These are phyloP conservation scores for Hyperoplus lanceolatus DNA, from an alignment of 2,797 vertebrate genomes.

Conservation along the genomic window DNA sequence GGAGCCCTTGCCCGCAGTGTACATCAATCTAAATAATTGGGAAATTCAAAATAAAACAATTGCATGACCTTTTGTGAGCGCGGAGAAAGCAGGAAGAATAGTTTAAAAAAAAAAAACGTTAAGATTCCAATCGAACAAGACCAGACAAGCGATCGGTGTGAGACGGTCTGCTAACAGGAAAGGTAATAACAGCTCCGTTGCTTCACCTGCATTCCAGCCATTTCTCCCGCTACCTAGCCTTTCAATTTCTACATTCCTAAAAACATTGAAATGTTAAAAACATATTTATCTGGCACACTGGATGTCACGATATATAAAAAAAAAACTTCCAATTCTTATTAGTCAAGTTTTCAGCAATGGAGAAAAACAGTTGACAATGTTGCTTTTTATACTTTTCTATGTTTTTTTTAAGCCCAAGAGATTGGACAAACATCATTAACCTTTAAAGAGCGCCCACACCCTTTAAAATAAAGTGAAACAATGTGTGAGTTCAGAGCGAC, in stretches of 20 bases:
- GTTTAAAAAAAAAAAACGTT: conserved; percentile 19
- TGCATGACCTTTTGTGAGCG: conserved; percentile 6
- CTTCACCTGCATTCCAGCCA: conserved; percentile 71
- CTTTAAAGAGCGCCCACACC: not conserved
- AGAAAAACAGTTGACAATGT: not conserved
- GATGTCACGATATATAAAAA: not conserved
- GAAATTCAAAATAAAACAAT: not conserved
- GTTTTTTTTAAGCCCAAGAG: rapidly evolving
- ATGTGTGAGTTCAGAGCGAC: conserved; percentile 26
- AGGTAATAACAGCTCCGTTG: conserved; percentile 56
- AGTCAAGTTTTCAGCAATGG: not conserved
- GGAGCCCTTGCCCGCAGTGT: not conserved
- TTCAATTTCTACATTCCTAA: conserved; percentile 31
- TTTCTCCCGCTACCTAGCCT: conserved; percentile 38
- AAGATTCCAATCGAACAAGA: conserved; percentile 66
- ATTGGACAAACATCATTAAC: conserved; percentile 20
- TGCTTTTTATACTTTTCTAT: not conserved
- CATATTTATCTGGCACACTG: not conserved
- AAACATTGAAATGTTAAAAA: conserved; percentile 5
- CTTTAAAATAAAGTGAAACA: conserved; percentile 15
- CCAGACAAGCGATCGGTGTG: conserved; percentile 56
- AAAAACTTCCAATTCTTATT: not conserved
- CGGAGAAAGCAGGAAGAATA: conserved; percentile 29
- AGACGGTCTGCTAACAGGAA: conserved; percentile 43
- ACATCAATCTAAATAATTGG: not conserved